phyloP scores from a whole-genome alignment of 2,113 vertebrate species.

The Thalassoma bifasciatum region DNA sequence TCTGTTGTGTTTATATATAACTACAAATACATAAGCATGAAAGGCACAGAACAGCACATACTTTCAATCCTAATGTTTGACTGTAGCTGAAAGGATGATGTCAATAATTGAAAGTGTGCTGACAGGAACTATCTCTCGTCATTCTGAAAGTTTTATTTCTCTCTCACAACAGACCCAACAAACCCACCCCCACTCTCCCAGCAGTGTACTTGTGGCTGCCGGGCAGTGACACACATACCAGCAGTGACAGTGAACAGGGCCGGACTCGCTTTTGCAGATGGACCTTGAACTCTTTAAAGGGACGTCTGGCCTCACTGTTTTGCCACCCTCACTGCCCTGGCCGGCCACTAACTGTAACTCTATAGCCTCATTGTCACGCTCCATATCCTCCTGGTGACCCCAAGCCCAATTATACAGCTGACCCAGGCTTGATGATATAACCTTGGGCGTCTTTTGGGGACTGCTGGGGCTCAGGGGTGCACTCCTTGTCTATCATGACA shows the following conservation, averaged over 20 bases:
- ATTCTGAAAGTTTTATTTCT: conserved; percentile 17
- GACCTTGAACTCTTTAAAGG: conserved; percentile 76
- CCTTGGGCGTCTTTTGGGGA: conserved; percentile 78
- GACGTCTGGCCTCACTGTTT: conserved; percentile 65
- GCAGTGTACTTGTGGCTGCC: conserved; percentile 29
- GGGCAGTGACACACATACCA: conserved; percentile 62
- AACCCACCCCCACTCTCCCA: conserved; percentile 20
- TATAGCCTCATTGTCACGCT: conserved; percentile 82
- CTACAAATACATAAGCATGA: background rate
- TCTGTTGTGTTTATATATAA: background rate
- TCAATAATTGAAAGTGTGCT: conserved; percentile 55
- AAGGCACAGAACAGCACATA: background rate
- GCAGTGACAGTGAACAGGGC: conserved; percentile 66
- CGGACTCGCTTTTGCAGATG: conserved; percentile 57
- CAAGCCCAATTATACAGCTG: conserved; percentile 82
- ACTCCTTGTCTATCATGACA: conserved; percentile 78
- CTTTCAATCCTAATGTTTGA: background rate
- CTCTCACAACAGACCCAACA: conserved; percentile 25
- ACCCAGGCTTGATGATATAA: conserved; percentile 84
- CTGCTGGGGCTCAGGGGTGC: conserved; percentile 69
- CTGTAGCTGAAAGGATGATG: conserved; percentile 30
- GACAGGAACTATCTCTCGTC: conserved; percentile 47
- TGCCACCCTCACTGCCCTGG: conserved; percentile 51
- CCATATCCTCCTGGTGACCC: conserved; percentile 81
- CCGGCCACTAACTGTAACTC: conserved; percentile 78